Evolutionary conservation across 2,888 invertebrate genomes (phyloP).

Genomic region (Pyralis farinalis): DNA sequence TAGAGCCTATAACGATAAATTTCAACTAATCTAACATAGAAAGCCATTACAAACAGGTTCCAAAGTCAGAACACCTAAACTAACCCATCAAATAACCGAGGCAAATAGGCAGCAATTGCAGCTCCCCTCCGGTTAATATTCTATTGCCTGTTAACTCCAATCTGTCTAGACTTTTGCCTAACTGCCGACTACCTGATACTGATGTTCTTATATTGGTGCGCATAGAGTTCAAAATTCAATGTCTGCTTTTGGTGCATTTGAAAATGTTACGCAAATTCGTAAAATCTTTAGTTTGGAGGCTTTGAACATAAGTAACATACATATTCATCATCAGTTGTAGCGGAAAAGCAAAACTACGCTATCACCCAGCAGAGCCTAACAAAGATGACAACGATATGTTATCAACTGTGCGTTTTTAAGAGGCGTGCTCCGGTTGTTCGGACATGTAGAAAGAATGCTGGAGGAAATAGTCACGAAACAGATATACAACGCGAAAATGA

Average conservation of each 20-base stretch:
- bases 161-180: slow-evolving; percentile 9
- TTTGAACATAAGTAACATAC: too few species aligned
- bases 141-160: slow-evolving; percentile 20
- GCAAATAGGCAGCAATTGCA: slow-evolving; percentile 9
- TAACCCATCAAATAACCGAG: slow-evolving; percentile 11
- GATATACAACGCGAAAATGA: too few species aligned
- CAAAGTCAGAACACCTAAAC: background rate
- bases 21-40: too few species aligned
- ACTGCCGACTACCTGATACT: background rate
- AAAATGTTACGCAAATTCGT: slow-evolving; percentile 1
- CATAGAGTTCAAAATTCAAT: background rate
- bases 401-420: too few species aligned
- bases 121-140: slow-evolving; percentile 23
- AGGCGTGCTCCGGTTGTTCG: too few species aligned
- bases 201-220: background rate
- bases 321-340: too few species aligned
- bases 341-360: too few species aligned
- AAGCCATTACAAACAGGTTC: background rate
- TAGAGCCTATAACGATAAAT: too few species aligned
- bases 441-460: too few species aligned
- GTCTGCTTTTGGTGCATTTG: background rate
- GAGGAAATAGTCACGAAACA: too few species aligned
- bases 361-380: too few species aligned
- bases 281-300: slow-evolving; percentile 4
- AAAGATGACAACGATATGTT: too few species aligned